Percentiles rank a stretch among this genome's conserved stretches.
Conservation (phyloP, 1,140 invertebrate genomes). For the Cataglyphis hispanica region DNA sequence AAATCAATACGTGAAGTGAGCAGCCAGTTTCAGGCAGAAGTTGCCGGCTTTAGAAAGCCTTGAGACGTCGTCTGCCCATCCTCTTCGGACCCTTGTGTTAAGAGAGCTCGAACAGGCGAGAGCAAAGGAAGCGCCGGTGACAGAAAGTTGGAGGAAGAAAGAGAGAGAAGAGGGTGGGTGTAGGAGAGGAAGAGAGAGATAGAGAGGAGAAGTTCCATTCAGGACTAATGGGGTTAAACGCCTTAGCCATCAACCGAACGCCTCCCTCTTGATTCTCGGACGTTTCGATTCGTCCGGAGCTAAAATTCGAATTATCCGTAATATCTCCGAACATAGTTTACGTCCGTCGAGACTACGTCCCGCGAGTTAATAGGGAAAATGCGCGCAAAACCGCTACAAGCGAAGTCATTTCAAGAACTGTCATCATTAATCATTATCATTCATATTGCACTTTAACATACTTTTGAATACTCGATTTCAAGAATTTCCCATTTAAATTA, state of each 20-base stretch:
- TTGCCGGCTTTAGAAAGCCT: conserved; percentile 83
- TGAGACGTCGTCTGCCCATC: conserved; percentile 82
- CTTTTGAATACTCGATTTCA: neutral
- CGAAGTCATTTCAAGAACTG: neutral
- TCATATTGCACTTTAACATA: neutral
- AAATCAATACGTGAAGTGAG: conserved; percentile 86
- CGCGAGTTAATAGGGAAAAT: conserved; percentile 29
- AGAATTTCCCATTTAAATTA: conserved; percentile 17
- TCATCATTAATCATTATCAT: neutral
- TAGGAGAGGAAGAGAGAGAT: conserved; percentile 54
- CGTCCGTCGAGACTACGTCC: conserved; percentile 29
- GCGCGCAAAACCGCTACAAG: neutral
- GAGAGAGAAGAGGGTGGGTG: neutral
- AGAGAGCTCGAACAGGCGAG: conserved; percentile 67
- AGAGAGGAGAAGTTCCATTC: conserved; percentile 80
- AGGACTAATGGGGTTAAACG: conserved; percentile 86
- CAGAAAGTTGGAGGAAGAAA: conserved; percentile 54
- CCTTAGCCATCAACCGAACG: conserved; percentile 81
- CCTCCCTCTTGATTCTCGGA: conserved; percentile 76
- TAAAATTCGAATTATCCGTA: conserved; percentile 61
- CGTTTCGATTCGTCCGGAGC: conserved; percentile 71
- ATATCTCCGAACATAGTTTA: conserved; percentile 58
- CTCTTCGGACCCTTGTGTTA: conserved; percentile 74
- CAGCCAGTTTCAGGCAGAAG: conserved; percentile 82
- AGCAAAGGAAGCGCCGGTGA: conserved; percentile 54